Evolutionary conservation across 2,888 invertebrate genomes (phyloP).

Genomic region (Cactoblastis cactorum): DNA sequence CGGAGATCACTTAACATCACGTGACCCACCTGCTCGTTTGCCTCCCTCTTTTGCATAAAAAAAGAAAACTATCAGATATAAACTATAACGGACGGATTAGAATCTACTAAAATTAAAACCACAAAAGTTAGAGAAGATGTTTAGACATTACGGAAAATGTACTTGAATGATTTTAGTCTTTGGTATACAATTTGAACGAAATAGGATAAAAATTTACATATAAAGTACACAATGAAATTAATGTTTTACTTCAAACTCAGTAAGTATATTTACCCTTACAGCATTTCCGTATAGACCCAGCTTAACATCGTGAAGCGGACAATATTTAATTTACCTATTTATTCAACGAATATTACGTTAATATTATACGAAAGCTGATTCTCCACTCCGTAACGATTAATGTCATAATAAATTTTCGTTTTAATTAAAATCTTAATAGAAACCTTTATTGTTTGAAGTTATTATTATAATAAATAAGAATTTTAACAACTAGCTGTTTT

Average conservation of each 20-base stretch:
- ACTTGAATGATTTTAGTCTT: too few species aligned
- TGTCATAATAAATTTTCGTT: slow-evolving; percentile 13
- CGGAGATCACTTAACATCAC: too few species aligned
- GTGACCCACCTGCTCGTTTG: too few species aligned
- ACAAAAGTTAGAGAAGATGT: too few species aligned
- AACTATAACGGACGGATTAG: too few species aligned
- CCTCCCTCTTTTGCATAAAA: too few species aligned
- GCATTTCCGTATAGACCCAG: background rate
- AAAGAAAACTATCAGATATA: too few species aligned
- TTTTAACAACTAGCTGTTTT: background rate
- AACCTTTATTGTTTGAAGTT: slow-evolving; percentile 7
- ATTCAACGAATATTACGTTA: slow-evolving; percentile 5
- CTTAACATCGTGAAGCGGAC: background rate
- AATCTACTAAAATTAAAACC: too few species aligned
- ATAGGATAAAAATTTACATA: too few species aligned
- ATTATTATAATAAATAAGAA: slow-evolving; percentile 8
- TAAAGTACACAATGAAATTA: too few species aligned
- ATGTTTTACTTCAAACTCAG: background rate
- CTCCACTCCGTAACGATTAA: slow-evolving; percentile 9
- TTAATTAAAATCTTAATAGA: slow-evolving; percentile 12
- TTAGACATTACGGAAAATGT: too few species aligned
- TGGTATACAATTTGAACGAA: too few species aligned
- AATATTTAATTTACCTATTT: slow-evolving; percentile 3
- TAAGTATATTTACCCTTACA: background rate
- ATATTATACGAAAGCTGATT: slow-evolving; percentile 12